phyloP scores from a whole-genome alignment of 1,140 invertebrate genomes.

The Gonatopus flavifemur region DNA sequence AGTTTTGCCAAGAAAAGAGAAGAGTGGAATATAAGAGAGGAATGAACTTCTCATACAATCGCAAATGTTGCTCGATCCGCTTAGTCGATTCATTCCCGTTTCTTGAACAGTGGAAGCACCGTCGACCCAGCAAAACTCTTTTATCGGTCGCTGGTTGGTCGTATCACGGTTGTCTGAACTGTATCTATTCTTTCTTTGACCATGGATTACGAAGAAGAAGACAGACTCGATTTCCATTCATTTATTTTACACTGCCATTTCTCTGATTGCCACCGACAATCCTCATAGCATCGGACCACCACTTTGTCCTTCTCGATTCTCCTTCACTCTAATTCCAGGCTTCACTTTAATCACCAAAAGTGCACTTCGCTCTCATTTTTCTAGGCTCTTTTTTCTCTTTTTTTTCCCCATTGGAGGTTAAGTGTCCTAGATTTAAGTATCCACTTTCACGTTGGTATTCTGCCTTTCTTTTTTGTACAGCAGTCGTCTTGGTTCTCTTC shows the following conservation, averaged over 20 bases:
- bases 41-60: conserved; percentile 40
- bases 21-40: conserved; percentile 9
- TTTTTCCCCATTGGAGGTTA: conserved; percentile 29
- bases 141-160: conserved; percentile 23
- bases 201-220: conserved; percentile 18
- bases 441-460: conserved; percentile 2
- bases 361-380: conserved; percentile 37
- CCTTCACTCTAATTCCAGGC: conserved; percentile 43
- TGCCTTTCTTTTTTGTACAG: conserved; percentile 5
- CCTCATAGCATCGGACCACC: conserved; percentile 10
- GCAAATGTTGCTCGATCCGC: conserved; percentile 39
- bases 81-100: conserved; percentile 42
- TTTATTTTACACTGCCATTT: conserved; percentile 55
- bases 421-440: conserved; percentile 23
- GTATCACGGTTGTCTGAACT: conserved; percentile 13
- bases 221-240: conserved; percentile 54
- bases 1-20: too few relatives aligned
- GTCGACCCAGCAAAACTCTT: too few relatives aligned
- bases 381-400: too few relatives aligned
- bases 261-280: conserved; percentile 45
- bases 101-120: conserved; percentile 25
- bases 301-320: conserved; percentile 13
- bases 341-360: conserved; percentile 48
- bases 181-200: conserved; percentile 13
- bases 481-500: too few relatives aligned